phyloP scores from a whole-genome alignment of 2,113 vertebrate species.

The Myrmophylax atrothorax region DNA sequence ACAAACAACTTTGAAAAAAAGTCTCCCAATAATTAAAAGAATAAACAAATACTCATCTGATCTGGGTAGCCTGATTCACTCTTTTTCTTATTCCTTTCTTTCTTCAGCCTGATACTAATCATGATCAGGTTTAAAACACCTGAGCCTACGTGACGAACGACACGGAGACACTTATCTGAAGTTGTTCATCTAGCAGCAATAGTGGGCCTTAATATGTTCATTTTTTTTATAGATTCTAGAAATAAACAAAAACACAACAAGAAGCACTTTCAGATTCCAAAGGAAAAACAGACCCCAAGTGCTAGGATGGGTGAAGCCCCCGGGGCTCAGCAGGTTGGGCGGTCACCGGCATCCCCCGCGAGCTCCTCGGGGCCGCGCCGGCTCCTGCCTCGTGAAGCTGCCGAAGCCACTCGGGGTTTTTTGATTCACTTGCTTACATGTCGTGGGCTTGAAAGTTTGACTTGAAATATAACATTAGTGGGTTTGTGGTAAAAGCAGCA shows the following conservation, averaged over 20 bases:
- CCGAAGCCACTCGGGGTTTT: not conserved
- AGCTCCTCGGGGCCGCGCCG: accelerated
- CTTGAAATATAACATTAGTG: constrained; percentile 62
- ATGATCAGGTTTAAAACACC: not conserved
- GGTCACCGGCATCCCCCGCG: not conserved
- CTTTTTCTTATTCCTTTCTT: not conserved
- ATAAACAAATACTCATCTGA: not conserved
- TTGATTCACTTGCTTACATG: not conserved
- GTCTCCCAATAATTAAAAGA: not conserved
- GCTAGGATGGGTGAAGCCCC: not conserved
- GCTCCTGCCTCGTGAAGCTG: not conserved
- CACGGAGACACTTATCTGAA: not conserved
- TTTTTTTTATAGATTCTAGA: not conserved
- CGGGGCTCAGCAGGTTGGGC: not conserved
- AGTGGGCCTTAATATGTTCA: constrained; percentile 5
- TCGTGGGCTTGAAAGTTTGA: constrained; percentile 53
- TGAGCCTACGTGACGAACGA: not conserved
- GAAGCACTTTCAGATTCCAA: not conserved
- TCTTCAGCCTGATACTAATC: not conserved
- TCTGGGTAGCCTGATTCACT: not conserved
- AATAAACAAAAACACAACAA: not conserved
- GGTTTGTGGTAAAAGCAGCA: constrained; percentile 63
- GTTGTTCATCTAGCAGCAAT: constrained; percentile 55
- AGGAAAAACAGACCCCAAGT: not conserved
- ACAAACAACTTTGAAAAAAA: not conserved